Evolutionary conservation across 2,888 invertebrate species (phyloP), one percentile per base, ranked within the genome.

Genomic region (Dicranocentrus wangi): DNA sequence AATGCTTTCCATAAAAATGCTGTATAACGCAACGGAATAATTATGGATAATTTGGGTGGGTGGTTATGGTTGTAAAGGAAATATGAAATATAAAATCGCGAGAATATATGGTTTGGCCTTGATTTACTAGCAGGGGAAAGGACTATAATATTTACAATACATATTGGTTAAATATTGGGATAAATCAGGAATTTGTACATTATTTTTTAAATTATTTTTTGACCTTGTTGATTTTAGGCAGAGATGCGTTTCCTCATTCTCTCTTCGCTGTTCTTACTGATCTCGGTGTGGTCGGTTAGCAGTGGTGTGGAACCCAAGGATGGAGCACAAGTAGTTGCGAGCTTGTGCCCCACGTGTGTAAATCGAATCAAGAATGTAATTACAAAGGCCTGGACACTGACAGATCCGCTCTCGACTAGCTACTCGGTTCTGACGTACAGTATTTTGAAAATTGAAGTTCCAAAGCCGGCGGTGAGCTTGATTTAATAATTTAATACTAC

Each of bases 381-480:
- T 47, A 51, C 76, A 2, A 84, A 82, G 53, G 83, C 84, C 10
- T 83, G 84, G 82, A 79, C 82, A 15, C 70, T 86, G 1, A 72
- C 77, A 13, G 86, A 86, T 43, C 76, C 82, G 3, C 23, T 83
- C 15, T 68, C 82, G 1, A 82, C 86, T 1, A 82, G 84, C 43
- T 86, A 86, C 65, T 79, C 82, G 7, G 86, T 85, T 17, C 42
- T 86, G 47, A 75, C 82, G 2, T 78, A 78, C 68, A 55, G 69
- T 51, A 73, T 77, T 43, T 66, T 86, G 15, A 81, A 82, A 25
- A n/a, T 85, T 47, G 82, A 84, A 21, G 61, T 85, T 42, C 82
- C 84, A n/a, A 85, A 86, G 28, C 28, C 81, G 17, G 76, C 81
- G 28, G 86, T 86, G 80, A 81, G 84, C 15, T 28, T 32, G 7